phyloP scores from a whole-genome alignment of 92 coral and sea anemone genomes.

The Parazoanthus swiftii region DNA sequence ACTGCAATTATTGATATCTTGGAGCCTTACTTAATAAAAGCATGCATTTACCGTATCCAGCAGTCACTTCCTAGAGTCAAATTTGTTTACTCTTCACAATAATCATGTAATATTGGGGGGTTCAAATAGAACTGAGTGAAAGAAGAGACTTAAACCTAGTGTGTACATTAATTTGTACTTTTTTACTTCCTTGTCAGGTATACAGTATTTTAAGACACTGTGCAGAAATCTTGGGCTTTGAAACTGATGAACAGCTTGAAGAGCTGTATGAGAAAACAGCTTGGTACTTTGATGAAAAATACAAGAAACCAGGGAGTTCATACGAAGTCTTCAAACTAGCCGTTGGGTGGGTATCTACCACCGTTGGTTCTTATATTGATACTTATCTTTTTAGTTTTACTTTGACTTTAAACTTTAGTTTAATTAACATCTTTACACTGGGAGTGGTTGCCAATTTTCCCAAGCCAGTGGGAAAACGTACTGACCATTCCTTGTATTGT shows the following conservation, averaged over 20 bases:
- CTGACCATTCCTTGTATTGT: too few relatives aligned
- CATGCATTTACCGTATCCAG: background rate
- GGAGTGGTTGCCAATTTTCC: too few relatives aligned
- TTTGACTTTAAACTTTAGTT: too few relatives aligned
- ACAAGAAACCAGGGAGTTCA: conserved; percentile 87
- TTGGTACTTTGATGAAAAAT: conserved; percentile 91
- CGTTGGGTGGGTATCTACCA: conserved; percentile 71
- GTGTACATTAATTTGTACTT: background rate
- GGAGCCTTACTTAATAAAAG: too few relatives aligned
- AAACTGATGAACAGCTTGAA: conserved; percentile 85
- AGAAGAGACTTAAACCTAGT: too few relatives aligned
- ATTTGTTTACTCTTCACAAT: background rate
- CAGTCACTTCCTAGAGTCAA: background rate
- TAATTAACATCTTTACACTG: too few relatives aligned
- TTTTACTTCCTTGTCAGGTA: conserved; percentile 58
- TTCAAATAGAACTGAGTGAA: too few relatives aligned
- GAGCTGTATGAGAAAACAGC: conserved; percentile 92
- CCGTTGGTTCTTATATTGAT: too few relatives aligned
- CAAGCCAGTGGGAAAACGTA: too few relatives aligned
- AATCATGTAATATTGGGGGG: background rate
- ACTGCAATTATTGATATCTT: too few relatives aligned
- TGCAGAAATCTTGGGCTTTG: conserved; percentile 95
- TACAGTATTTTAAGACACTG: conserved; percentile 96
- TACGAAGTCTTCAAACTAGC: conserved; percentile 91
- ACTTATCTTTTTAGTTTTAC: too few relatives aligned